These are phyloP conservation scores for Caenorhabditis doughertyi DNA, from an alignment of 2,888 invertebrate genomes.

Conservation along the genomic window DNA sequence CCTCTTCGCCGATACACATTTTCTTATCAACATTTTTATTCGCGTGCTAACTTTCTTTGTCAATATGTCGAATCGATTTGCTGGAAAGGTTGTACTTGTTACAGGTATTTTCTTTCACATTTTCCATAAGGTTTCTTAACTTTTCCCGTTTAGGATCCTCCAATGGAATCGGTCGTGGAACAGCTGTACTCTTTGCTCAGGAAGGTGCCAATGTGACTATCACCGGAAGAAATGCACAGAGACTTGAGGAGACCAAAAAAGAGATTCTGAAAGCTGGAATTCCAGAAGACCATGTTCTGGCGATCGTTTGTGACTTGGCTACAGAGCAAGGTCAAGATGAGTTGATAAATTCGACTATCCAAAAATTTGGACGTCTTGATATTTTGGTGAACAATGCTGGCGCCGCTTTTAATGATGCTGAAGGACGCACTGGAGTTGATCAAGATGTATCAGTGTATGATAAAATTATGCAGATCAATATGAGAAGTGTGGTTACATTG, in stretches of 20 bases:
- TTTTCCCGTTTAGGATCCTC: slow-evolving; percentile 39
- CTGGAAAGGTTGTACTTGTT: slow-evolving; percentile 34
- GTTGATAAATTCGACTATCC: slow-evolving; percentile 26
- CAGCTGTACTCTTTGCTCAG: slow-evolving; percentile 27
- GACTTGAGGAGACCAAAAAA: slow-evolving; percentile 32
- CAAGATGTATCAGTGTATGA: slow-evolving; percentile 22
- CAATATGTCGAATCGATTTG: slow-evolving; percentile 1
- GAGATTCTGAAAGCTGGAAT: slow-evolving; percentile 34
- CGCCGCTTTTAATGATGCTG: slow-evolving; percentile 18
- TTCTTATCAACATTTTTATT: not conserved
- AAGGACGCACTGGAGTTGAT: slow-evolving; percentile 6
- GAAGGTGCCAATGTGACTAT: slow-evolving; percentile 47
- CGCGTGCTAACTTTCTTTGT: not conserved
- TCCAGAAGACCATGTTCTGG: slow-evolving; percentile 19
- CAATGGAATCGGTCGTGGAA: slow-evolving; percentile 41
- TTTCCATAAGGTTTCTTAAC: not conserved
- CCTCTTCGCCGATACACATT: not conserved
- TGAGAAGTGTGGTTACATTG: slow-evolving; percentile 53
- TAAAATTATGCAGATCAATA: slow-evolving; percentile 31
- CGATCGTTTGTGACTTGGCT: slow-evolving; percentile 25
- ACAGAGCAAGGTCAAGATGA: slow-evolving; percentile 25
- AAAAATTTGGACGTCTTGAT: slow-evolving; percentile 42
- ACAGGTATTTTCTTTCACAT: slow-evolving; percentile 12
- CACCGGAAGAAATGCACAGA: slow-evolving; percentile 34
- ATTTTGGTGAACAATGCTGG: slow-evolving; percentile 57